These are phyloP conservation scores for Malurus cyaneus DNA, from an alignment of 2,113 vertebrate species.

Conservation along the genomic window DNA sequence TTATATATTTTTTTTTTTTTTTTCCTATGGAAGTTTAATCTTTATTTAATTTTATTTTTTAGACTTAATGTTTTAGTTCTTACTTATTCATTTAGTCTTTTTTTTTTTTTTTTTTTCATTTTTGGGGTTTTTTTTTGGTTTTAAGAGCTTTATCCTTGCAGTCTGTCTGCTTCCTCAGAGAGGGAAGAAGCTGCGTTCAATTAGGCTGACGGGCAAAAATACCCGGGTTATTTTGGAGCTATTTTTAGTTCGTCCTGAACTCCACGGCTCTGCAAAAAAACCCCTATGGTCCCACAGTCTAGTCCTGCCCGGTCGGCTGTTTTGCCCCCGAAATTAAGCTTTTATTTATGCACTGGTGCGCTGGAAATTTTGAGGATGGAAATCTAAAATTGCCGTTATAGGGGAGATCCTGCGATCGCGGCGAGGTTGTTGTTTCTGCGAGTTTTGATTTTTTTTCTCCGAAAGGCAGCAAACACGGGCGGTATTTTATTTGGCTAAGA, in stretches of 20 bases:
- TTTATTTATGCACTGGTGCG: background rate
- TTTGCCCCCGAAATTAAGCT: background rate
- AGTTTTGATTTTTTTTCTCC: accelerated
- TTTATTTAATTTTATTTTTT: background rate
- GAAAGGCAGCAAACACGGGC: background rate
- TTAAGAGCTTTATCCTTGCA: background rate
- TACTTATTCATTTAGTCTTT: background rate
- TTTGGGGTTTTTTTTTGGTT: background rate
- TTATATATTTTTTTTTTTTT: background rate
- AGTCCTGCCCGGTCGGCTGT: background rate
- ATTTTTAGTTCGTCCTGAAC: background rate
- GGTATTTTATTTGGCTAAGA: background rate
- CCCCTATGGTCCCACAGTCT: accelerated
- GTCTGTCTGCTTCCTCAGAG: background rate
- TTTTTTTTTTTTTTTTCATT: too few relatives aligned
- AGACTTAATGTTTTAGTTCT: background rate
- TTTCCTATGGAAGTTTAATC: background rate
- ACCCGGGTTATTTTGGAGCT: background rate
- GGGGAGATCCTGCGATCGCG: background rate
- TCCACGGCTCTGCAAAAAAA: background rate
- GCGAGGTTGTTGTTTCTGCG: background rate
- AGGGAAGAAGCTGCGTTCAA: background rate
- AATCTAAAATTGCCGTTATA: background rate
- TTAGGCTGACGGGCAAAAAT: background rate
- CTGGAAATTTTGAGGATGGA: background rate